Percentiles rank a stretch among this genome's conserved stretches.
Evolutionary conservation across 2,797 vertebrate genomes (phyloP).

Genomic region (Centropyge bicolor): DNA sequence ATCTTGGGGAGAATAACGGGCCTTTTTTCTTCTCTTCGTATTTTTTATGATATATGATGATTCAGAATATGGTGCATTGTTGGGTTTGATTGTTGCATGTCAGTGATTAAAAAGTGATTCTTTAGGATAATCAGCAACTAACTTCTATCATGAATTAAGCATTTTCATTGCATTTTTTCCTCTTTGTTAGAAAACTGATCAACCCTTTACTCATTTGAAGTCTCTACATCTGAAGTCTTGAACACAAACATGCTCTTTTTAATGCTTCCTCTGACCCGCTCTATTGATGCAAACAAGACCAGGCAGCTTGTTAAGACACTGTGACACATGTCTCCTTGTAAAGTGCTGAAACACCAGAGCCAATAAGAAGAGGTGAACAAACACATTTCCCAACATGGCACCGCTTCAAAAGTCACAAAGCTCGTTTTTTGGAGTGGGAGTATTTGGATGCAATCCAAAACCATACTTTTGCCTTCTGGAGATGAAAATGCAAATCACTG

Average conservation of each 20-base stretch:
- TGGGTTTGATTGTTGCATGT: not conserved
- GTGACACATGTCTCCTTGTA: not conserved
- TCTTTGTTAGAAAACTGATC: not conserved
- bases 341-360: not conserved
- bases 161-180: not conserved
- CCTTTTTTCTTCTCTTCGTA: not conserved
- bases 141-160: not conserved
- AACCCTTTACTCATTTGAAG: not conserved
- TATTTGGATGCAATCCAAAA: constrained; percentile 30
- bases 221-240: not conserved
- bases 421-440: constrained; percentile 1
- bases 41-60: not conserved
- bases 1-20: not conserved
- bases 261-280: not conserved
- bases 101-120: not conserved
- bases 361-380: not conserved
- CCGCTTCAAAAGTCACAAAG: constrained; percentile 26
- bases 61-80: not conserved
- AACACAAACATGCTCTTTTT: not conserved
- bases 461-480: constrained; percentile 22
- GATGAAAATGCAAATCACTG: constrained; percentile 26
- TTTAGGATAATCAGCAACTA: not conserved
- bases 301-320: not conserved
- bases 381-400: constrained; percentile 18
- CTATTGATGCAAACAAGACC: not conserved